Percentiles rank a stretch among this genome's conserved stretches.
Conservation (phyloP, 2,113 vertebrate genomes). For the Lota lota region DNA sequence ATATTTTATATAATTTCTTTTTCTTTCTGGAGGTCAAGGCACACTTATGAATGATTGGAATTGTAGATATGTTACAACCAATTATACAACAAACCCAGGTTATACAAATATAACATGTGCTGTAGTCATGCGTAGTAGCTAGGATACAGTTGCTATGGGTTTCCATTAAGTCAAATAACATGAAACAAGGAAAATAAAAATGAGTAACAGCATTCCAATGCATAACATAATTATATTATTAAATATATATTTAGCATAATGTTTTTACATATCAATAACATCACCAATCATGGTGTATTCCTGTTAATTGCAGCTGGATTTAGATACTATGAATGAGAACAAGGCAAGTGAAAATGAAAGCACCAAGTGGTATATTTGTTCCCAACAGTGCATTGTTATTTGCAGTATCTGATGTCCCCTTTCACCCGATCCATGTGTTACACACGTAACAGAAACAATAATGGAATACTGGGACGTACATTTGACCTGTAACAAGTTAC, state of each 20-base stretch:
- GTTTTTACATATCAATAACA: too few species aligned
- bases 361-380: neutral
- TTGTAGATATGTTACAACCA: conserved; percentile 7
- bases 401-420: conserved; percentile 5
- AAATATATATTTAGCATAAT: too few species aligned
- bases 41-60: conserved; percentile 34
- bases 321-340: neutral
- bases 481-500: too few species aligned
- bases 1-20: neutral
- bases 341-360: neutral
- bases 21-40: conserved; percentile 18
- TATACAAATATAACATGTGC: neutral
- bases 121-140: too few species aligned
- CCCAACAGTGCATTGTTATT: neutral
- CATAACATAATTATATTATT: too few species aligned
- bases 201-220: conserved; percentile 12
- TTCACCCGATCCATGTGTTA: neutral
- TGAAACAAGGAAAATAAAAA: neutral
- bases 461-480: too few species aligned
- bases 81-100: neutral
- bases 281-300: too few species aligned
- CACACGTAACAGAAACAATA: too few species aligned
- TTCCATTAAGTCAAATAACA: too few species aligned
- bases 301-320: too few species aligned
- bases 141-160: too few species aligned